A percentile compares a stretch with the other conserved stretches of the same genome.
phyloP scores from a whole-genome alignment of 2,113 vertebrate genomes.

The Carassius gibelio region DNA sequence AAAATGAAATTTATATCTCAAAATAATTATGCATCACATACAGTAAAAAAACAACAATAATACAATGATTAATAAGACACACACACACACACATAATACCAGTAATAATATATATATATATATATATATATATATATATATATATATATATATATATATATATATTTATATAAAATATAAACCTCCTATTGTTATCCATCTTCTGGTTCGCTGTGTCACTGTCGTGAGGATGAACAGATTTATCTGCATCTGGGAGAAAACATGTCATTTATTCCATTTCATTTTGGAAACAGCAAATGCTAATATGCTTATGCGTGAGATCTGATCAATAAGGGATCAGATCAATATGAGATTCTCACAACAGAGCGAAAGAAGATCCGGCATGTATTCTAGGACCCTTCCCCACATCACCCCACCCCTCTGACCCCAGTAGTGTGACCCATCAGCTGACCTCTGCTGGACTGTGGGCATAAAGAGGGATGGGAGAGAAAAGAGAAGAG shows the following conservation, averaged over 20 bases:
- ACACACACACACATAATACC: too few species aligned
- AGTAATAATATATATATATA: too few species aligned
- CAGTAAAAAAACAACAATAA: too few species aligned
- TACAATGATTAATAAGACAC: too few species aligned
- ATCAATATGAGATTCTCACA: constrained; percentile 44
- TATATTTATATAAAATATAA: background rate
- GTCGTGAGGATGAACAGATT: background rate
- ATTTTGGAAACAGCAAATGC: constrained; percentile 63
- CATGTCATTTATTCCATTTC: constrained; percentile 11
- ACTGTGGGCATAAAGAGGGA: constrained; percentile 13
- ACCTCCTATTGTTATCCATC: background rate
- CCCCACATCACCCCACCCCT: constrained; percentile 55
- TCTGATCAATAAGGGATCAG: constrained; percentile 71
- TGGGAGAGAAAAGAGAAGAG: too few species aligned
- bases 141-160: too few species aligned
- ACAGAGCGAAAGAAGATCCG: constrained; percentile 53
- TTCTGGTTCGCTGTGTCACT: background rate
- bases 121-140: too few species aligned
- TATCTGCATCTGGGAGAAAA: background rate
- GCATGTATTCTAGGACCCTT: constrained; percentile 41
- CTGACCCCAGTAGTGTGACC: constrained; percentile 71
- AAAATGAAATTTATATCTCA: too few species aligned
- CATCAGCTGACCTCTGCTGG: constrained; percentile 67
- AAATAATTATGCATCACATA: too few species aligned
- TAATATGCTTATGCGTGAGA: constrained; percentile 60